These are phyloP conservation scores for Esox masquinongy DNA, from an alignment of 2,797 vertebrate genomes.

Conservation along the genomic window DNA sequence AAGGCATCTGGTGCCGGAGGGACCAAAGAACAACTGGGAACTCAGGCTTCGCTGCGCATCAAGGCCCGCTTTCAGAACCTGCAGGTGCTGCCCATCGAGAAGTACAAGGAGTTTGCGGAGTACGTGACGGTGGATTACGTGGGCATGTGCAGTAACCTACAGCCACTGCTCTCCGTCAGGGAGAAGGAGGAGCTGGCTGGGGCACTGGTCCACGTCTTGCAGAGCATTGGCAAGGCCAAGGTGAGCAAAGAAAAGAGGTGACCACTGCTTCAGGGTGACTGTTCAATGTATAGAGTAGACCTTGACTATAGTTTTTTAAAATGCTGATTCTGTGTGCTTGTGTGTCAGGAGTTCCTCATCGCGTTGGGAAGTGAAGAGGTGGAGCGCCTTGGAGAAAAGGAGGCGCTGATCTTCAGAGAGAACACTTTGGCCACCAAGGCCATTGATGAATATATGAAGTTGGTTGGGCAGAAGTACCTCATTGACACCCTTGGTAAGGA, in stretches of 20 bases:
- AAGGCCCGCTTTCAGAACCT: slow-evolving; percentile 85
- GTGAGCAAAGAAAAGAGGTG: slow-evolving; percentile 55
- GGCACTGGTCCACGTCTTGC: slow-evolving; percentile 86
- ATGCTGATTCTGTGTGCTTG: background rate
- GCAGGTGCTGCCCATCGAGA: slow-evolving; percentile 86
- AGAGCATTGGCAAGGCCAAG: slow-evolving; percentile 93
- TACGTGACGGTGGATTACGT: slow-evolving; percentile 87
- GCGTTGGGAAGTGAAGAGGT: slow-evolving; percentile 87
- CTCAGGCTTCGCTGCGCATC: slow-evolving; percentile 78
- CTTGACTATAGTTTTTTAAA: background rate
- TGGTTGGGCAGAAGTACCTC: slow-evolving; percentile 94
- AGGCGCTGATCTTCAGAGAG: slow-evolving; percentile 92
- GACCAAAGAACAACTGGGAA: slow-evolving; percentile 64
- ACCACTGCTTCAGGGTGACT: background rate
- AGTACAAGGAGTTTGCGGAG: slow-evolving; percentile 94
- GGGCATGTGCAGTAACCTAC: slow-evolving; percentile 82
- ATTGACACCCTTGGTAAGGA: slow-evolving; percentile 85
- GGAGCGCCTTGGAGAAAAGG: slow-evolving; percentile 86
- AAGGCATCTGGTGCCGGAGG: slow-evolving; percentile 54
- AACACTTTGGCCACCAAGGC: slow-evolving; percentile 96
- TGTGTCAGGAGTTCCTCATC: slow-evolving; percentile 85
- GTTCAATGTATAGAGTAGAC: background rate
- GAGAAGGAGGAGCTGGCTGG: slow-evolving; percentile 92
- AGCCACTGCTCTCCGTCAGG: slow-evolving; percentile 82
- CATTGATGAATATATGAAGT: slow-evolving; percentile 97